Evolutionary conservation across 1,140 invertebrate species (phyloP).

Genomic region (Drosophila tani): DNA sequence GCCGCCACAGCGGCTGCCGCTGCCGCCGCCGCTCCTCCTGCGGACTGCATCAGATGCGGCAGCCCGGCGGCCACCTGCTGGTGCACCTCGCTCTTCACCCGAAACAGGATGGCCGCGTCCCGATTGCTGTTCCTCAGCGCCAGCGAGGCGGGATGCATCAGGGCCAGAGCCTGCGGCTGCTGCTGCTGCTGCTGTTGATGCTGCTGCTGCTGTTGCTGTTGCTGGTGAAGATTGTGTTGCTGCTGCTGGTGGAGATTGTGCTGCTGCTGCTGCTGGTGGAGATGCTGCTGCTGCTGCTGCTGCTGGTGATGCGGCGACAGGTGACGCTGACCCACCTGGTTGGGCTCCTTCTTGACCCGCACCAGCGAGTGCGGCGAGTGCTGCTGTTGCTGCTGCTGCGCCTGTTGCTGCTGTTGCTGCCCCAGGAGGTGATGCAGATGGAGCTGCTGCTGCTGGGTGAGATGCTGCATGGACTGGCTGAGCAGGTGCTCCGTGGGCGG

Average conservation of each 20-base stretch:
- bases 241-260: conserved; percentile 57
- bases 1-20: conserved; percentile 75
- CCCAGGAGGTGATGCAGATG: conserved; percentile 79
- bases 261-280: conserved; percentile 80
- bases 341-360: conserved; percentile 86
- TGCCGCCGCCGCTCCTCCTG: conserved; percentile 65
- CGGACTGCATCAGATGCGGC: conserved; percentile 73
- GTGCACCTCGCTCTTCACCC: conserved; percentile 84
- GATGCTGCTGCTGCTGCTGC: conserved; percentile 61
- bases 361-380: conserved; percentile 85
- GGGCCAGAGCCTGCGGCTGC: conserved; percentile 76
- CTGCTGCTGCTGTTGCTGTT: conserved; percentile 53
- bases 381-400: conserved; percentile 79
- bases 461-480: conserved; percentile 82
- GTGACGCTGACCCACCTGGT: conserved; percentile 75
- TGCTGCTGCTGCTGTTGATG: conserved; percentile 83
- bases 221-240: conserved; percentile 35
- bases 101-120: conserved; percentile 79
- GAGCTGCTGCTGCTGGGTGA: conserved; percentile 75
- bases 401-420: conserved; percentile 84
- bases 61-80: conserved; percentile 76
- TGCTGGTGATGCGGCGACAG: conserved; percentile 74
- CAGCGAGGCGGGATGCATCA: conserved; percentile 81
- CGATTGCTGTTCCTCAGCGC: conserved; percentile 76
- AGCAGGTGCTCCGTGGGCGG: conserved; percentile 82